Evolutionary conservation across 2,113 vertebrate species (phyloP).

Genomic region (Tachuris rubrigastra): DNA sequence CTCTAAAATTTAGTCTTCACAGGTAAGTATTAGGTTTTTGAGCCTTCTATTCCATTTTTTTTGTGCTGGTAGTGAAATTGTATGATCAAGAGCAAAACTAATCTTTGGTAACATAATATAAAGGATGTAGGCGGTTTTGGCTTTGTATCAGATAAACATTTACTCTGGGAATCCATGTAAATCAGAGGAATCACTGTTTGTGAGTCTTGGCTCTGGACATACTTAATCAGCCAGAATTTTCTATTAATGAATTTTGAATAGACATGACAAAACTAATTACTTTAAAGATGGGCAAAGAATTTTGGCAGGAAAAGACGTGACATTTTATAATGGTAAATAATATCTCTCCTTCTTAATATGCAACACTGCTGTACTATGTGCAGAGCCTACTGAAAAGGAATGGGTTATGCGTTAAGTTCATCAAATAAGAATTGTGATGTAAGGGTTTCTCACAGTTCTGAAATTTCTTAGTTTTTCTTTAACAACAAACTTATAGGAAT

Average conservation of each 20-base stretch:
- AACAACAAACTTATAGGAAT: background rate
- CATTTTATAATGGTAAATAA: conserved; percentile 23
- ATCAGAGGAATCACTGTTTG: background rate
- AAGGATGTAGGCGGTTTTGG: background rate
- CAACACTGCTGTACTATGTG: background rate
- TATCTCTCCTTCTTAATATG: background rate
- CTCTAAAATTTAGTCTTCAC: background rate
- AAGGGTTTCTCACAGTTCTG: background rate
- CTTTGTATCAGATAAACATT: conserved; percentile 1
- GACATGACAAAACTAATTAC: conserved; percentile 1
- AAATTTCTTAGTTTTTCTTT: background rate
- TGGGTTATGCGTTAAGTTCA: background rate
- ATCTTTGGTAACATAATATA: conserved; percentile 6
- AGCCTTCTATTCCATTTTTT: background rate
- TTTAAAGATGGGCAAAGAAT: background rate
- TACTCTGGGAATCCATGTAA: conserved; percentile 4
- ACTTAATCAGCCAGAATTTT: conserved; percentile 29
- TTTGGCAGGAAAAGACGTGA: background rate
- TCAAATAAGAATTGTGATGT: background rate
- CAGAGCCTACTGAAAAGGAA: background rate
- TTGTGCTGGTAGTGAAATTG: background rate
- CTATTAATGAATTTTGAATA: conserved; percentile 36
- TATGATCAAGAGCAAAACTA: conserved; percentile 7
- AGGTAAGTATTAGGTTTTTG: background rate
- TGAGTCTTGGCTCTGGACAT: background rate